Evolutionary conservation across 2,888 invertebrate species (phyloP).

Genomic region (Clitarchus hookeri): DNA sequence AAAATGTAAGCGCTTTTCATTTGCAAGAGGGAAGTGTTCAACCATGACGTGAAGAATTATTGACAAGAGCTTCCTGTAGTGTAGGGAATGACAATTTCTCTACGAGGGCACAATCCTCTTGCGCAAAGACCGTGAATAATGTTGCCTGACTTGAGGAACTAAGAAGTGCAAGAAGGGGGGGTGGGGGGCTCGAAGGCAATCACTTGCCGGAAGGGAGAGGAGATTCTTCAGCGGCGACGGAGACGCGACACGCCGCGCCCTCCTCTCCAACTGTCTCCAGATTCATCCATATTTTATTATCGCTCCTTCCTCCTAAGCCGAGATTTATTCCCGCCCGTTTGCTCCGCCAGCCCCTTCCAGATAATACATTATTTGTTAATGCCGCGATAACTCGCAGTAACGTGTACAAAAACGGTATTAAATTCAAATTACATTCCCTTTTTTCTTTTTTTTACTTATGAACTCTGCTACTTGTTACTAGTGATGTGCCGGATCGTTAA

Average conservation of each 20-base stretch:
- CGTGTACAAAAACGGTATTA: neutral
- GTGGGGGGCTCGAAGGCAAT: neutral
- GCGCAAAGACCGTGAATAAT: slow-evolving; percentile 2
- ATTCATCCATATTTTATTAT: neutral
- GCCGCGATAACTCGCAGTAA: neutral
- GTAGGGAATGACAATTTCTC: neutral
- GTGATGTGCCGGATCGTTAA: no score
- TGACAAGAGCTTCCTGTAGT: neutral
- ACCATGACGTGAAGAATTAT: no score
- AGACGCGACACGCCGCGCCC: neutral
- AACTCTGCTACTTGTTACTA: neutral
- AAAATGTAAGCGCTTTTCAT: no score
- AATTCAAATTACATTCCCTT: no score
- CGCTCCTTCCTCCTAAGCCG: neutral
- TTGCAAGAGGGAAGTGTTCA: no score
- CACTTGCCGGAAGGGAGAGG: slow-evolving; percentile 3
- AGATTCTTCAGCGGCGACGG: neutral
- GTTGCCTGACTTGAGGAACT: neutral
- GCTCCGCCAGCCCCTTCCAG: no score
- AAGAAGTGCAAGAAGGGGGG: neutral
- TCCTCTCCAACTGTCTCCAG: neutral
- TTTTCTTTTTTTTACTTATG: no score
- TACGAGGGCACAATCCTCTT: neutral
- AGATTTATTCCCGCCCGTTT: neutral
- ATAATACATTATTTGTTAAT: no score